Evolutionary conservation across 2,888 invertebrate species (phyloP).

Genomic region (Xylota segnis): DNA sequence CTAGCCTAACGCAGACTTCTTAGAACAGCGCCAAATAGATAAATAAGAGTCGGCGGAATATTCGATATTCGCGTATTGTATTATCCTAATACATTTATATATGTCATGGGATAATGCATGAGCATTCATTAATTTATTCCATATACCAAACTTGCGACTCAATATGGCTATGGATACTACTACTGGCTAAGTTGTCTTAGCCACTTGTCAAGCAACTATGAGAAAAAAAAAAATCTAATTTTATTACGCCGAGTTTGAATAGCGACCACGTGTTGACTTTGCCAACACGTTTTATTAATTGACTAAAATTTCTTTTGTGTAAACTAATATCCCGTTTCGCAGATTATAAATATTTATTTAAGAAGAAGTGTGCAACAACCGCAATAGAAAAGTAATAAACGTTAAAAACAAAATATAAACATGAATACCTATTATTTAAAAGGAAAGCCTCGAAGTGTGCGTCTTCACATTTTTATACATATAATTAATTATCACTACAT

Average conservation of each 20-base stretch:
- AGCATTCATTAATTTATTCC: conserved; percentile 26
- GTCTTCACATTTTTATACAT: conserved; percentile 23
- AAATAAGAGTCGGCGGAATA: conserved; percentile 12
- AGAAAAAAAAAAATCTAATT: conserved; percentile 2
- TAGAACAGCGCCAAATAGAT: background rate
- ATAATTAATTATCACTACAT: conserved; percentile 27
- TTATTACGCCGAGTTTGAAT: conserved; percentile 30
- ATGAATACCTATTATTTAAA: background rate
- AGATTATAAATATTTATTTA: conserved; percentile 53
- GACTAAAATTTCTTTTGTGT: conserved; percentile 52
- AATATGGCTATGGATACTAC: conserved; percentile 5
- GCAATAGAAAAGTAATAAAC: background rate
- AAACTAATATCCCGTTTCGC: conserved; percentile 43
- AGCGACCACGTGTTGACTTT: conserved; percentile 51
- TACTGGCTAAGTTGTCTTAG: background rate
- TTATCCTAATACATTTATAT: conserved; percentile 26
- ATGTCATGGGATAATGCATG: conserved; percentile 37
- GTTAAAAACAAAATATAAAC: conserved; percentile 7
- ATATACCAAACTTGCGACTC: background rate
- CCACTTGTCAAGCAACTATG: conserved; percentile 4
- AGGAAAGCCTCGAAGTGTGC: conserved; percentile 14
- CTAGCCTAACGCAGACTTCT: conserved; percentile 2
- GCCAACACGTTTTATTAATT: conserved; percentile 59
- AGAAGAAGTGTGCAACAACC: conserved; percentile 39
- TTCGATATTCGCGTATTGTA: background rate